Conservation (phyloP, 2,797 vertebrate genomes). For the Tauraco hartlaubi region DNA sequence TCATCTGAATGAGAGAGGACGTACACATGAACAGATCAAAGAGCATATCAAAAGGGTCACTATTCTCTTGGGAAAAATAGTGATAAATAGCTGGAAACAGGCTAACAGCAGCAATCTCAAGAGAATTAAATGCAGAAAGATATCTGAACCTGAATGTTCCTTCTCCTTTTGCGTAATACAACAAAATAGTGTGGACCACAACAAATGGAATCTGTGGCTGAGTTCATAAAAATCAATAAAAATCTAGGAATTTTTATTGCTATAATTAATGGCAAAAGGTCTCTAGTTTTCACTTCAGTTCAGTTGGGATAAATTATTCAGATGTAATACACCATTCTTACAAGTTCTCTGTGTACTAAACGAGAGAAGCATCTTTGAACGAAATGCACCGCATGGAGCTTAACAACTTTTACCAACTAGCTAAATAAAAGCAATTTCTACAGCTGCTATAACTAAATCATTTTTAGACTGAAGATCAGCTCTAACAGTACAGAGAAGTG, state of each 20-base stretch:
- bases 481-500: not conserved
- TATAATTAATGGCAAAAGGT: not conserved
- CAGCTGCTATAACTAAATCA: not conserved
- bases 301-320: not conserved
- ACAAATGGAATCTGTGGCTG: not conserved
- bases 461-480: not conserved
- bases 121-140: not conserved
- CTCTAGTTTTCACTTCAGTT: not conserved
- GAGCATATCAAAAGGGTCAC: not conserved
- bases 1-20: not conserved
- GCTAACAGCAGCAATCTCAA: not conserved
- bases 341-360: not conserved
- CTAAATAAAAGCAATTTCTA: constrained; percentile 11
- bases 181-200: not conserved
- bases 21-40: not conserved
- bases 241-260: not conserved
- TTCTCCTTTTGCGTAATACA: not conserved
- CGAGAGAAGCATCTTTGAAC: not conserved
- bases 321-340: not conserved
- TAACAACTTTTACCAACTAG: not conserved
- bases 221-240: not conserved
- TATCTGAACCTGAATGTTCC: not conserved
- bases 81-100: not conserved
- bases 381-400: not conserved
- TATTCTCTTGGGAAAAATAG: not conserved